Evolutionary conservation across 2,113 vertebrate genomes (phyloP), one percentile per base, ranked within the genome.

Genomic region (Hypocryptadius cinnamomeus): DNA sequence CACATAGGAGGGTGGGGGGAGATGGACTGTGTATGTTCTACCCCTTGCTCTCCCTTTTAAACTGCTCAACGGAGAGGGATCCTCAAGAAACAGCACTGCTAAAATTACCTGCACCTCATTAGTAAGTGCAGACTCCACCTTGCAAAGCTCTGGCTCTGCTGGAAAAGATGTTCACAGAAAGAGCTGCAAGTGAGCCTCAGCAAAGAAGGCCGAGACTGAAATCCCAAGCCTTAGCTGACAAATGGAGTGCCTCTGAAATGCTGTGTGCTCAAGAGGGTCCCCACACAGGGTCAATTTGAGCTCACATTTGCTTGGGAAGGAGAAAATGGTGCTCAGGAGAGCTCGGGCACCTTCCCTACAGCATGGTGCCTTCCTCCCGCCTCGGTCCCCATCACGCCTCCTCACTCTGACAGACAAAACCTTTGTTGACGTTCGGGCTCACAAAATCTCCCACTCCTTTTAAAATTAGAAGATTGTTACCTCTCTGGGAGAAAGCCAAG

Each of bases 321-420:
- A 81, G 60, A 78, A 90, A 74, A 61, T 24, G 11, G 59, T 28
- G 22, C 50, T 82, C 13, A 15, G 50, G 45, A 64, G 66, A 72
- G 51, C 42, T 85, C 0, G 3, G 51, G 64, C 50, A 68, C 69
- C 79, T 87, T 77, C 56, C 59, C 44, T 63, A 0, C 63, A 63
- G 3, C 0, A 1, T 24, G 35, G 48, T 71, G 18, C 77, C 65
- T 92, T 80, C 92, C 72, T 88, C 88, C 85, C 69, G 65, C 84
- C 35, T 77, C 20, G 10, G 73, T 48, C 93, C 85, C 44, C 45
- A 5, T 85, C 69, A 68, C 56, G 37, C 63, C 89, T 94, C 71
- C 68, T 63, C 47, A n/a, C 70, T 82, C 81, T 92, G 93, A 74
- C 85, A 94, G 94, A 79, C 91, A 74, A 93, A 92, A 88, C 85